phyloP scores from a whole-genome alignment of 2,888 invertebrate species.

The Parascotia fuliginaria region DNA sequence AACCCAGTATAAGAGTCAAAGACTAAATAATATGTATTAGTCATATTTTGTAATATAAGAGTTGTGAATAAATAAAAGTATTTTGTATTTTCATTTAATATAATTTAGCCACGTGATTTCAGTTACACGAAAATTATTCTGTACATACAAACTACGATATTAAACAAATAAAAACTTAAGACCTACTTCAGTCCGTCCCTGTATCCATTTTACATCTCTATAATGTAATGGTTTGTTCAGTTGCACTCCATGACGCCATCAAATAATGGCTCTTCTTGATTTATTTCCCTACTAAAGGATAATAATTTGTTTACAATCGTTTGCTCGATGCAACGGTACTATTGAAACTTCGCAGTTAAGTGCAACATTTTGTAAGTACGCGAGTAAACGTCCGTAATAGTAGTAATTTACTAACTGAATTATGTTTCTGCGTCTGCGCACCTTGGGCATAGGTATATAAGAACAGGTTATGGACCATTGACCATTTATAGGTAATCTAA shows the following conservation, averaged over 20 bases:
- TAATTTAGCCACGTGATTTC: no score
- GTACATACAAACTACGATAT: no score
- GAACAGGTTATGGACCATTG: not conserved
- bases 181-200: conserved; percentile 17
- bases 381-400: not conserved
- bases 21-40: no score
- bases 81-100: no score
- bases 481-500: no score
- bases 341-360: not conserved
- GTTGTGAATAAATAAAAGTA: no score
- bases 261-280: conserved; percentile 39
- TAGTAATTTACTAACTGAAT: conserved; percentile 9
- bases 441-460: not conserved
- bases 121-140: not conserved
- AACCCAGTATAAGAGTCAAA: no score
- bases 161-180: not conserved
- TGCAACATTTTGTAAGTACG: conserved; percentile 7
- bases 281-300: conserved; percentile 12
- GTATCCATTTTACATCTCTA: conserved; percentile 32
- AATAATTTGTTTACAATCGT: conserved; percentile 27
- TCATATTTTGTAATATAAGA: no score
- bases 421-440: not conserved
- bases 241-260: conserved; percentile 32
- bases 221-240: conserved; percentile 38
- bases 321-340: no score